Evolutionary conservation across 2,797 vertebrate species (phyloP).

Genomic region (Enteromius treurensis): DNA sequence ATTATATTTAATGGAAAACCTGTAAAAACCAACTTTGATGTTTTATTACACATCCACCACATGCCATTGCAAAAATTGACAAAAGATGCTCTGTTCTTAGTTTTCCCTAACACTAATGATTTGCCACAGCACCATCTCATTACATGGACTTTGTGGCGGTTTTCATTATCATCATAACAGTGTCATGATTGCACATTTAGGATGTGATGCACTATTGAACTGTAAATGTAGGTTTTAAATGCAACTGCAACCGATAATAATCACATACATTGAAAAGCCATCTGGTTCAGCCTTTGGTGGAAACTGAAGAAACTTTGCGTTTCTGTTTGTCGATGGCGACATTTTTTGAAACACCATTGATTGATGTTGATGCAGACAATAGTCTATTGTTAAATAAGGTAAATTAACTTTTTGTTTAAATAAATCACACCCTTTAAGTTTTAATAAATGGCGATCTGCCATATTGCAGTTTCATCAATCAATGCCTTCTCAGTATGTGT

Average conservation of each 20-base stretch:
- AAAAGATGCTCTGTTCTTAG: slow-evolving; percentile 10
- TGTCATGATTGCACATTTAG: slow-evolving; percentile 12
- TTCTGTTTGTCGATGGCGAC: not conserved
- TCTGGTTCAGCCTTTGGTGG: not conserved
- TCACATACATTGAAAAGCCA: not conserved
- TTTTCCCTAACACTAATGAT: slow-evolving; percentile 20
- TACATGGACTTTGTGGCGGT: slow-evolving; percentile 31
- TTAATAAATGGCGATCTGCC: not conserved
- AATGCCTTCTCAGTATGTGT: not conserved
- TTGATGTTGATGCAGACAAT: not conserved
- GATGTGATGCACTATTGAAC: slow-evolving; percentile 7
- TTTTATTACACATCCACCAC: slow-evolving; percentile 43
- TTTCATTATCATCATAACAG: not conserved
- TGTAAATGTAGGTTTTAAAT: slow-evolving; percentile 20
- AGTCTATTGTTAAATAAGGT: not conserved
- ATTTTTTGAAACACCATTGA: slow-evolving; percentile 4
- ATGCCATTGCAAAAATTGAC: slow-evolving; percentile 25
- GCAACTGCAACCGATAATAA: not conserved
- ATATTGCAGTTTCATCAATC: not conserved
- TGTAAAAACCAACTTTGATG: slow-evolving; percentile 39
- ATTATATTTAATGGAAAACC: slow-evolving; percentile 42
- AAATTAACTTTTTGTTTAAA: not conserved
- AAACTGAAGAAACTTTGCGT: not conserved
- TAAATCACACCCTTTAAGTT: slow-evolving; percentile 7
- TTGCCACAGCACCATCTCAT: slow-evolving; percentile 28